These are phyloP conservation scores for Tylochromis polylepis DNA, from an alignment of 2,113 vertebrate genomes.

Conservation along the genomic window DNA sequence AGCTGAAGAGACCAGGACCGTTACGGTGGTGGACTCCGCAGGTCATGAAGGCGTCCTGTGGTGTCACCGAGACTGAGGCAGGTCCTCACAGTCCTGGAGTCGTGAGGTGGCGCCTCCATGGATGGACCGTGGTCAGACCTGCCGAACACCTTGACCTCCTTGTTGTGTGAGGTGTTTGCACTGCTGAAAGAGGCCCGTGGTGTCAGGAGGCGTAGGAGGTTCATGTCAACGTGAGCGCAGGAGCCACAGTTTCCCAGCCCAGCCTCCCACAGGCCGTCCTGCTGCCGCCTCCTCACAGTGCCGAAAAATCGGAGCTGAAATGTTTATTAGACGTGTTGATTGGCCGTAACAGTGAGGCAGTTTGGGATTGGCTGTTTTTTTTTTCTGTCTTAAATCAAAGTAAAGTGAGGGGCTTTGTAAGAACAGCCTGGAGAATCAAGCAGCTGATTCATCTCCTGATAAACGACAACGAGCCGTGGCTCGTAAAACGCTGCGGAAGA, in stretches of 20 bases:
- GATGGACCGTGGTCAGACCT: background rate
- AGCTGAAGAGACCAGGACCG: rapidly evolving
- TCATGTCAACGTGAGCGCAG: background rate
- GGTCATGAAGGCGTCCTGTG: background rate
- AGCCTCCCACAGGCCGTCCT: background rate
- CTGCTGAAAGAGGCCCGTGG: background rate
- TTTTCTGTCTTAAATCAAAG: background rate
- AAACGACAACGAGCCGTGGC: background rate
- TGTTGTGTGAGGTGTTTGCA: background rate
- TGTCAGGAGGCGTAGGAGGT: background rate
- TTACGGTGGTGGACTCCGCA: background rate
- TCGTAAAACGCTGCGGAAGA: rapidly evolving
- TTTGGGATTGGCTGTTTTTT: background rate
- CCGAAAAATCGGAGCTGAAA: background rate
- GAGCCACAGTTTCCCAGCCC: background rate
- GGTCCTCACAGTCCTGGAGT: background rate
- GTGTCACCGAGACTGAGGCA: background rate
- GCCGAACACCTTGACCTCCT: background rate
- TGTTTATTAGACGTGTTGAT: background rate
- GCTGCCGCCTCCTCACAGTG: rapidly evolving
- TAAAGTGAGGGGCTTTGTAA: background rate
- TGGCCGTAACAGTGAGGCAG: background rate
- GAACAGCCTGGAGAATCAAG: background rate
- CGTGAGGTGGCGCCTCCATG: background rate
- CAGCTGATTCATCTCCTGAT: background rate